These are phyloP conservation scores for Halcyon senegalensis DNA, from an alignment of 2,113 vertebrate species.

Conservation along the genomic window DNA sequence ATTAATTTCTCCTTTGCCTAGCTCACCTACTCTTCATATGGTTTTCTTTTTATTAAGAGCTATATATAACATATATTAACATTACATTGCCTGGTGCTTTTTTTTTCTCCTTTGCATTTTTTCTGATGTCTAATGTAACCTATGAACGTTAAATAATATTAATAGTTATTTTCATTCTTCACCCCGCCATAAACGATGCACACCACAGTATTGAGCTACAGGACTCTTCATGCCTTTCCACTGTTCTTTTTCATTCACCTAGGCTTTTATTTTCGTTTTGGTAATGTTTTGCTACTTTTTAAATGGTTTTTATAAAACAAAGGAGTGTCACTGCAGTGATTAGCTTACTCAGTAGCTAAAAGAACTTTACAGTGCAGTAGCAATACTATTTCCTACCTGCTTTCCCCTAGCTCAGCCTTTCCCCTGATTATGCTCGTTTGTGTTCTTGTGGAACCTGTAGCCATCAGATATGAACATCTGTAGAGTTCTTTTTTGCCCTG, in stretches of 20 bases:
- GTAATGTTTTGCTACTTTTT: background rate
- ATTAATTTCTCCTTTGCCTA: background rate
- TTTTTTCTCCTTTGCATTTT: background rate
- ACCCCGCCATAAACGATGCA: background rate
- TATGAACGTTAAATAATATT: background rate
- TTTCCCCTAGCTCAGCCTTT: too few relatives aligned
- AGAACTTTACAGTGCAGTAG: too few relatives aligned
- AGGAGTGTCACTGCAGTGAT: too few relatives aligned
- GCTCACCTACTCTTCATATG: background rate
- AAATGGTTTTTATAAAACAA: background rate
- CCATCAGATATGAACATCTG: too few relatives aligned
- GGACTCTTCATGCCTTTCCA: background rate
- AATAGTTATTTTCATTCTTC: background rate
- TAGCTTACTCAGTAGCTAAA: too few relatives aligned
- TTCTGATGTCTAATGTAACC: background rate
- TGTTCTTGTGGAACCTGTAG: too few relatives aligned
- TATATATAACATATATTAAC: background rate
- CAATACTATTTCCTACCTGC: too few relatives aligned
- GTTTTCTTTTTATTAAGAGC: background rate
- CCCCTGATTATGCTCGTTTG: too few relatives aligned
- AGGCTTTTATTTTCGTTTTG: background rate
- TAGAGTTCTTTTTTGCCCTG: too few relatives aligned
- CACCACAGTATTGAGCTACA: background rate
- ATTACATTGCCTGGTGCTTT: background rate
- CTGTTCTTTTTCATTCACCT: background rate